A percentile compares a stretch with the other conserved stretches of the same genome.
Conservation (phyloP, 2,888 invertebrate species). For the Eristalis arbustorum region DNA sequence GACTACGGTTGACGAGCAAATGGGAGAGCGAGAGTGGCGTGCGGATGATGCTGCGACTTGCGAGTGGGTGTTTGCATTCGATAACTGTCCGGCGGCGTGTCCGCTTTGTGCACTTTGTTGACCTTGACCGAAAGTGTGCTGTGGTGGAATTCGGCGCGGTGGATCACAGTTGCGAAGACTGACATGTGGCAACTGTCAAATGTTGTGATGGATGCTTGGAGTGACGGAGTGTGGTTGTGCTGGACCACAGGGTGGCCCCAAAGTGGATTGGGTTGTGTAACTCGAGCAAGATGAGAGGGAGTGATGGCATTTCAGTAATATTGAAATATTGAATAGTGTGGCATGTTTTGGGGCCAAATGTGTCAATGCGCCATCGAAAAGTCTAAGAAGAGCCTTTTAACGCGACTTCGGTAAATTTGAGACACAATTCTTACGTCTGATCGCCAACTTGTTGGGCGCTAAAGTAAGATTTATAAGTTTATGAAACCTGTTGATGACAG, state of each 20-base stretch:
- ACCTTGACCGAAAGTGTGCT: background rate
- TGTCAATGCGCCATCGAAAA: no score
- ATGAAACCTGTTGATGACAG: no score
- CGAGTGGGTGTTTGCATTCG: background rate
- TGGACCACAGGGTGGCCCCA: background rate
- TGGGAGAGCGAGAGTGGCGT: conserved; percentile 61
- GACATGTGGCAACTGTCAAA: background rate
- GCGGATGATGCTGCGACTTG: background rate
- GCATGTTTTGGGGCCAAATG: no score
- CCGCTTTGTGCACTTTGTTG: background rate
- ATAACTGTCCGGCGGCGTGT: background rate
- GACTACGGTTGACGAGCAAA: conserved; percentile 76
- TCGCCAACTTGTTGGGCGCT: no score
- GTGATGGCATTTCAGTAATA: no score
- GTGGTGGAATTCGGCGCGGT: background rate
- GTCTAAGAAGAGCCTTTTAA: no score
- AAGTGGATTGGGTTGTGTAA: background rate
- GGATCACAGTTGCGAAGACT: background rate
- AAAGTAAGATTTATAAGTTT: no score
- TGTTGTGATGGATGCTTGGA: background rate
- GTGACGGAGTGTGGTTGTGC: background rate
- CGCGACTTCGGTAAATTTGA: no score
- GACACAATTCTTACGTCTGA: no score
- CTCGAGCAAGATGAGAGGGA: no score
- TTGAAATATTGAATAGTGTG: no score